A percentile compares a stretch with the other conserved stretches of the same genome.
Evolutionary conservation across 2,888 invertebrate species (phyloP).

Genomic region (Trichogramma dendrolimi): DNA sequence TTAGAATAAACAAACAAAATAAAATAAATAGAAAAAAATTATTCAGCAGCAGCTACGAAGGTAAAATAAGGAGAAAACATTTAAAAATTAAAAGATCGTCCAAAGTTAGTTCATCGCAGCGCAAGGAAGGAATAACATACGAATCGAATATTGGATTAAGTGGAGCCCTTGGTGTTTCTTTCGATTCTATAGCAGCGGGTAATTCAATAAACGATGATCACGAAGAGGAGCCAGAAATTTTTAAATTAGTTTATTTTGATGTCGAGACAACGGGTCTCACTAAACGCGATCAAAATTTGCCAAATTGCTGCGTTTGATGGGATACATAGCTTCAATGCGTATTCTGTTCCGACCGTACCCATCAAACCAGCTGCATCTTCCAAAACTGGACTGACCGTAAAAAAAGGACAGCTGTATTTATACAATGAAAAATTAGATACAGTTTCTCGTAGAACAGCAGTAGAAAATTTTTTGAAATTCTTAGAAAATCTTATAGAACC

Average conservation of each 20-base stretch:
- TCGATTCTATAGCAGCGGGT: slow-evolving; percentile 1
- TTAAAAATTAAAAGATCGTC: slow-evolving; percentile 10
- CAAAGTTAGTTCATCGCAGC: slow-evolving; percentile 4
- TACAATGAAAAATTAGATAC: neutral
- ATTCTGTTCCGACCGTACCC: slow-evolving; percentile 5
- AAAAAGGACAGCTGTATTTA: slow-evolving; percentile 3
- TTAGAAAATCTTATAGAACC: too few relatives aligned
- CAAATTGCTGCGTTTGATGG: slow-evolving; percentile 21
- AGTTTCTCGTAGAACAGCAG: neutral
- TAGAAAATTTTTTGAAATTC: too few relatives aligned
- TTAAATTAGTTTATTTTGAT: slow-evolving; percentile 19
- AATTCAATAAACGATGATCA: too few relatives aligned
- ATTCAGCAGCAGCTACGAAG: slow-evolving; percentile 6
- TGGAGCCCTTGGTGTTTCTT: slow-evolving; percentile 3
- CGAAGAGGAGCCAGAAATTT: slow-evolving; percentile 1
- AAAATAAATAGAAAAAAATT: slow-evolving; percentile 6
- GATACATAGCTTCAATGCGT: neutral
- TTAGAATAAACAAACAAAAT: slow-evolving; percentile 6
- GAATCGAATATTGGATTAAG: slow-evolving; percentile 16
- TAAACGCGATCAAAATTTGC: slow-evolving; percentile 18
- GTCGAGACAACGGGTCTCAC: slow-evolving; percentile 22
- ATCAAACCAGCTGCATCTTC: neutral
- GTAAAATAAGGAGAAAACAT: slow-evolving; percentile 14
- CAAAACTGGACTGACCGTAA: slow-evolving; percentile 3
- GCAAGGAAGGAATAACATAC: slow-evolving; percentile 22